phyloP scores from a whole-genome alignment of 1,140 invertebrate species.

The Lepidurus apus region DNA sequence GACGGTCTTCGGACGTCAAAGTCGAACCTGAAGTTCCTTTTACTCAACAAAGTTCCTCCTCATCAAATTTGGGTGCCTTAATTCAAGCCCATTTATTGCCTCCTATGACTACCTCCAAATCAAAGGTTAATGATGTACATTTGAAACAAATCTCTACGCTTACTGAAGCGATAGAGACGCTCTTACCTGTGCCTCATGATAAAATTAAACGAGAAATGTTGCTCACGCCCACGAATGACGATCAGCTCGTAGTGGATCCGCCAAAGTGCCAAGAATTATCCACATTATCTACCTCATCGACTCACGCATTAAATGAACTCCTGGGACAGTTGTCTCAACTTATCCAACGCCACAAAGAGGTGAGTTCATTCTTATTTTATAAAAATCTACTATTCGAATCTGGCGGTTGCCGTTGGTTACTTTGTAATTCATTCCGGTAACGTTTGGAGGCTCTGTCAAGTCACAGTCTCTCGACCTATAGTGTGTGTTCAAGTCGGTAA shows the following conservation, averaged over 20 bases:
- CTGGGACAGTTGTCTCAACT: neutral
- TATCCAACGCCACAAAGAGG: slow-evolving; percentile 9
- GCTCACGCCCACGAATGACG: neutral
- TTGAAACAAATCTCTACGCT: slow-evolving; percentile 3
- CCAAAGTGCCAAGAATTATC: neutral
- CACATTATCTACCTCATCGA: neutral
- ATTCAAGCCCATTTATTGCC: slow-evolving; percentile 5
- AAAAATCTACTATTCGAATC: neutral
- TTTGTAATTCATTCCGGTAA: neutral
- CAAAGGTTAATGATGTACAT: neutral
- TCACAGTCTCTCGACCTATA: neutral
- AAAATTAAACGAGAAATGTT: neutral
- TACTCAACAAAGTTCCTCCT: slow-evolving; percentile 16
- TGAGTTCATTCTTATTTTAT: neutral
- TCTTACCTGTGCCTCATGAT: neutral
- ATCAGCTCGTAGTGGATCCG: neutral
- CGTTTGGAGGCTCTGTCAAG: neutral
- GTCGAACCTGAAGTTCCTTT: slow-evolving; percentile 2
- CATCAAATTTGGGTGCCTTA: slow-evolving; percentile 15
- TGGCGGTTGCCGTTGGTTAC: neutral
- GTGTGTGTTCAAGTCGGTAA: neutral
- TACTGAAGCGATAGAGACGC: neutral
- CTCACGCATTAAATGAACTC: neutral
- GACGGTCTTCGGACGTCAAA: slow-evolving; percentile 11
- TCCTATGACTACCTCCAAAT: neutral